Percentiles rank a stretch among this genome's conserved stretches.
Conservation (phyloP, 2,888 invertebrate genomes). For the Alsophila aescularia region DNA sequence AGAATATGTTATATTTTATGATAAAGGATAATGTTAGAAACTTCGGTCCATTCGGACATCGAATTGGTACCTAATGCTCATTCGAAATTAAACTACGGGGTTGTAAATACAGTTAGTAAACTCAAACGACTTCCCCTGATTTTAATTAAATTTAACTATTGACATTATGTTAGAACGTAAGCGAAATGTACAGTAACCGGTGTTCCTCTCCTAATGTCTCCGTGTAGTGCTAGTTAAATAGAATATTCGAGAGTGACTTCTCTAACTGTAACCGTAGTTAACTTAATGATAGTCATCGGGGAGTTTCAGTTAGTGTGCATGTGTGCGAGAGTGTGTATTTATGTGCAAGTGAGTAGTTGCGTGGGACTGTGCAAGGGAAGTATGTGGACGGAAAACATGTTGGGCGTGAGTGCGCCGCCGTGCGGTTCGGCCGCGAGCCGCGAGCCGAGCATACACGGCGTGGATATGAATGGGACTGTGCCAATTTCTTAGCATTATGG, state of each 20-base stretch:
- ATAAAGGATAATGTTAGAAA: slow-evolving; percentile 65
- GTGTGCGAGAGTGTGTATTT: slow-evolving; percentile 42
- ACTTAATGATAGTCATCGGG: slow-evolving; percentile 61
- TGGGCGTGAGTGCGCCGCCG: slow-evolving; percentile 36
- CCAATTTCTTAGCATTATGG: slow-evolving; percentile 80
- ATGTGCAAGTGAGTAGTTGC: slow-evolving; percentile 30
- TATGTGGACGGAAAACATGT: slow-evolving; percentile 35
- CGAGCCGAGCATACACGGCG: slow-evolving; percentile 36
- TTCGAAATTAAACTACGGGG: slow-evolving; percentile 69
- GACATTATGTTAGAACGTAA: slow-evolving; percentile 64
- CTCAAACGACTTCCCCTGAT: slow-evolving; percentile 64
- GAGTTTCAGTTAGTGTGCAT: slow-evolving; percentile 56
- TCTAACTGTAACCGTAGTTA: slow-evolving; percentile 68
- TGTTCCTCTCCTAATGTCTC: slow-evolving; percentile 82
- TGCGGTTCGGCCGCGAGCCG: slow-evolving; percentile 17
- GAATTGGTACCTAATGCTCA: slow-evolving; percentile 74
- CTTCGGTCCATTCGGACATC: slow-evolving; percentile 69
- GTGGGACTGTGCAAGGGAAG: slow-evolving; percentile 37
- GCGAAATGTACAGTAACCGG: slow-evolving; percentile 80
- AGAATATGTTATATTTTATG: slow-evolving; percentile 79
- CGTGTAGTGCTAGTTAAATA: slow-evolving; percentile 75
- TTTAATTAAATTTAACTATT: slow-evolving; percentile 71
- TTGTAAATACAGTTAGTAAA: slow-evolving; percentile 74
- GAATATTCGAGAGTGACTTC: slow-evolving; percentile 66
- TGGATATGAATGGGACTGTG: slow-evolving; percentile 78